Percentiles rank a stretch among this genome's conserved stretches.
These are phyloP conservation scores for Lacanobia wlatinum DNA, from an alignment of 2,888 invertebrate genomes.

Conservation along the genomic window DNA sequence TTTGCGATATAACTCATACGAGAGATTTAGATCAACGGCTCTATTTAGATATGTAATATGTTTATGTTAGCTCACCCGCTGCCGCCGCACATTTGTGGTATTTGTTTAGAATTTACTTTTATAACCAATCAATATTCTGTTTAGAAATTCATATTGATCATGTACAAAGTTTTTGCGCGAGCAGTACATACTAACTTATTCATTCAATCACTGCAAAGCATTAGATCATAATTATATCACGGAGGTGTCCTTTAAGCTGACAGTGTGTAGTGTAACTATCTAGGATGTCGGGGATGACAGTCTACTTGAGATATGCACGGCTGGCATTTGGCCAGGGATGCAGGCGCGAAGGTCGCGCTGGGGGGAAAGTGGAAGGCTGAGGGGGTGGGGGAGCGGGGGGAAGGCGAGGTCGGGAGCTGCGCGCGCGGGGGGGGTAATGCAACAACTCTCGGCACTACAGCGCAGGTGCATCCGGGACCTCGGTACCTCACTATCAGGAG, in stretches of 20 bases:
- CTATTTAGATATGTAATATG: conserved; percentile 33
- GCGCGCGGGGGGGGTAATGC: conserved; percentile 70
- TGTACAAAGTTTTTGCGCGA: conserved; percentile 1
- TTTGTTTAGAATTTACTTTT: conserved; percentile 35
- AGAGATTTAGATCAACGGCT: conserved; percentile 39
- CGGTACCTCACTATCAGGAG: conserved; percentile 56
- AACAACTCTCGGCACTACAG: conserved; percentile 79
- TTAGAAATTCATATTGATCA: conserved; percentile 16
- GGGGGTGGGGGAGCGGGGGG: conserved; percentile 39
- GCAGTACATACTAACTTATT: conserved; percentile 2
- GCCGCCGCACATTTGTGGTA: conserved; percentile 25
- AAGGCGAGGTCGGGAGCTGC: conserved; percentile 39
- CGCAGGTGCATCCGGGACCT: conserved; percentile 84
- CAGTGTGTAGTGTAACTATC: conserved; percentile 43
- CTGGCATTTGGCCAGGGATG: conserved; percentile 86
- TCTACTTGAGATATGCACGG: conserved; percentile 69
- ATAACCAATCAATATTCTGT: conserved; percentile 35
- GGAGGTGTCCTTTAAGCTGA: conserved; percentile 27
- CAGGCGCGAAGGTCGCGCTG: conserved; percentile 82
- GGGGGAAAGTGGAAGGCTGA: conserved; percentile 57
- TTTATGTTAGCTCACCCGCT: conserved; percentile 39
- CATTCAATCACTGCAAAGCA: conserved; percentile 26
- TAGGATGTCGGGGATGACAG: conserved; percentile 52
- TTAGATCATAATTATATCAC: conserved; percentile 35
- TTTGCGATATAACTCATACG: conserved; percentile 29